phyloP scores from a whole-genome alignment of 2,113 vertebrate genomes.

The Opisthocomus hoazin region DNA sequence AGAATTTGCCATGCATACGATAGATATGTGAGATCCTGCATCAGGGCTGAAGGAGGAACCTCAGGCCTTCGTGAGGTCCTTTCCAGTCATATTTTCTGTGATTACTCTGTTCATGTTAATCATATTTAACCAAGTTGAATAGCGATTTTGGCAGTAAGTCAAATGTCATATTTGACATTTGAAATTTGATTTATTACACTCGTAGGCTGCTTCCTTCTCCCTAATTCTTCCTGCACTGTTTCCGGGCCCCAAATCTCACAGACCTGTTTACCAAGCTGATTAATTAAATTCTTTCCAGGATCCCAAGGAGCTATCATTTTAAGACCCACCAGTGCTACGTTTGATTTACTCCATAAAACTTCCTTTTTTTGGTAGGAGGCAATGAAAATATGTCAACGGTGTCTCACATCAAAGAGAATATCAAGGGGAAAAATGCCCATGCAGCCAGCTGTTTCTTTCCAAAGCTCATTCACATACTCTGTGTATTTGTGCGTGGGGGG shows the following conservation, averaged over 20 bases:
- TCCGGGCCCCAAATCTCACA: not conserved
- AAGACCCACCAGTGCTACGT: not conserved
- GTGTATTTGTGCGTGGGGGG: not conserved
- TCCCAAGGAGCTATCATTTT: not conserved
- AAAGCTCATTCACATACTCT: not conserved
- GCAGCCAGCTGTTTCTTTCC: not conserved
- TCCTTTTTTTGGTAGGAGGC: not conserved
- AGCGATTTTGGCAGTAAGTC: not conserved
- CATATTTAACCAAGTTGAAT: not conserved
- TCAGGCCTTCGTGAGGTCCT: not conserved
- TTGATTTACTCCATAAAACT: not conserved
- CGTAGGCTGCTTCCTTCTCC: rapidly evolving
- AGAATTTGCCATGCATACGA: not conserved
- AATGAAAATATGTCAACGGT: not conserved
- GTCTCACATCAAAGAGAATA: not conserved
- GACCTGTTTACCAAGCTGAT: not conserved
- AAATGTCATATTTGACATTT: not conserved
- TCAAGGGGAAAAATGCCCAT: not conserved
- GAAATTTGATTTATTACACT: not conserved
- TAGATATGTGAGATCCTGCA: not conserved
- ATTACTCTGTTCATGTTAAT: not conserved
- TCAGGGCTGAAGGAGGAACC: rapidly evolving
- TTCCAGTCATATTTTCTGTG: not conserved
- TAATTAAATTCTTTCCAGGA: not conserved
- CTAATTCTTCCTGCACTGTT: not conserved